Conservation (phyloP, 1,140 invertebrate genomes). For the Drosophila bocqueti region DNA sequence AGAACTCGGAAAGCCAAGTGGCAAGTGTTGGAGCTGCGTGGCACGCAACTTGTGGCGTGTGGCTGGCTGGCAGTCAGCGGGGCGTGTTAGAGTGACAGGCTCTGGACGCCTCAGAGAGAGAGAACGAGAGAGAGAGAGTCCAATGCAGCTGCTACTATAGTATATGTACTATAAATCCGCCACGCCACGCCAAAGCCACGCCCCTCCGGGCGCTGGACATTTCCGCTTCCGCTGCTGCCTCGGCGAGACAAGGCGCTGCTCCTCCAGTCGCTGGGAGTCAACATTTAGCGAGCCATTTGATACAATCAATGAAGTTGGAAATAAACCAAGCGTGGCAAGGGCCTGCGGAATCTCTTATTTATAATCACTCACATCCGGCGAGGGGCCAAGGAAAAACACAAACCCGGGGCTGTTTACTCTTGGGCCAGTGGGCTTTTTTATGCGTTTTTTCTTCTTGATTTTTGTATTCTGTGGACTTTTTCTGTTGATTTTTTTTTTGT, state of each 20-base stretch:
- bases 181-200: slow-evolving; percentile 12
- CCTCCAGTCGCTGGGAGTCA: slow-evolving; percentile 40
- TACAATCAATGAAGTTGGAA: slow-evolving; percentile 67
- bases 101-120: slow-evolving; percentile 5
- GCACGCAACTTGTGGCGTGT: slow-evolving; percentile 63
- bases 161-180: slow-evolving; percentile 49
- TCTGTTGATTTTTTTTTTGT: background rate
- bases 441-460: background rate
- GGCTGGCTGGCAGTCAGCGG: slow-evolving; percentile 35
- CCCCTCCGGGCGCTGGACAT: slow-evolving; percentile 55
- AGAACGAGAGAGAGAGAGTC: background rate
- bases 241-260: slow-evolving; percentile 13
- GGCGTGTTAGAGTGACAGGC: slow-evolving; percentile 53
- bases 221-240: slow-evolving; percentile 55
- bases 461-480: background rate
- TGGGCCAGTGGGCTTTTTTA: slow-evolving; percentile 19
- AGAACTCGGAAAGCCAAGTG: slow-evolving; percentile 13
- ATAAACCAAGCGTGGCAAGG: slow-evolving; percentile 29
- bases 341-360: slow-evolving; percentile 63
- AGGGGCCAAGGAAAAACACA: slow-evolving; percentile 32
- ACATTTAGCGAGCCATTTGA: slow-evolving; percentile 73
- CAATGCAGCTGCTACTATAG: slow-evolving; percentile 4
- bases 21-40: slow-evolving; percentile 38
- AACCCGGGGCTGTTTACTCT: slow-evolving; percentile 18
- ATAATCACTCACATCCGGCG: slow-evolving; percentile 73